phyloP scores from a whole-genome alignment of 2,888 invertebrate genomes.

The Apomyelois bistriatella region DNA sequence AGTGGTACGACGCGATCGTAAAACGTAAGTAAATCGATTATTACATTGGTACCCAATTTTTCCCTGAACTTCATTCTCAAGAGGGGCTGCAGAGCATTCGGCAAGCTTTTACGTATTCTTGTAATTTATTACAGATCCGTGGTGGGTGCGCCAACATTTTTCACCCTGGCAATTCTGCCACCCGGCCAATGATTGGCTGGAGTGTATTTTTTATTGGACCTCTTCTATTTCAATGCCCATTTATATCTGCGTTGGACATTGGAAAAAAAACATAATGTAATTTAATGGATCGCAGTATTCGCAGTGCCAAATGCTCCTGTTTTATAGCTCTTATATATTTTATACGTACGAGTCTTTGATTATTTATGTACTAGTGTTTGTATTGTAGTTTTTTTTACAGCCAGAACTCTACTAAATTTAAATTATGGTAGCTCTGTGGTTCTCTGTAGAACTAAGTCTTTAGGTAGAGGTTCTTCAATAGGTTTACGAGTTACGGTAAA shows the following conservation, averaged over 20 bases:
- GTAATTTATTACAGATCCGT: conserved; percentile 53
- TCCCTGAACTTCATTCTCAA: conserved; percentile 31
- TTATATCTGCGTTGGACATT: conserved; percentile 29
- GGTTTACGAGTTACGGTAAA: no score
- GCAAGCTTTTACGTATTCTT: conserved; percentile 50
- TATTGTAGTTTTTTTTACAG: no score
- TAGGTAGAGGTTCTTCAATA: no score
- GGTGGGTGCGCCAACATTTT: conserved; percentile 39
- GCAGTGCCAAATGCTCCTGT: background rate
- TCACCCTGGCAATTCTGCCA: conserved; percentile 46
- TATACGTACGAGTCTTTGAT: background rate
- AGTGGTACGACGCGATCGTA: conserved; percentile 16
- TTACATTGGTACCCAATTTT: conserved; percentile 28
- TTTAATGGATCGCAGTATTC: background rate
- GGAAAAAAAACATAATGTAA: conserved; percentile 19
- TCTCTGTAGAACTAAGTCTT: no score
- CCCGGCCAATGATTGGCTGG: conserved; percentile 47
- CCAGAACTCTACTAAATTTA: no score
- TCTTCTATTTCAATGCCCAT: conserved; percentile 39
- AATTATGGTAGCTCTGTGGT: no score
- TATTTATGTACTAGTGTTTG: background rate
- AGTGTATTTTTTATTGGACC: conserved; percentile 35
- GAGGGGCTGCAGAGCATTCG: conserved; percentile 31
- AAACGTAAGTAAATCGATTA: conserved; percentile 22
- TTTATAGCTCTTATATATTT: background rate